Evolutionary conservation across 2,888 invertebrate genomes (phyloP).

Genomic region (Ochlodes sylvanus): DNA sequence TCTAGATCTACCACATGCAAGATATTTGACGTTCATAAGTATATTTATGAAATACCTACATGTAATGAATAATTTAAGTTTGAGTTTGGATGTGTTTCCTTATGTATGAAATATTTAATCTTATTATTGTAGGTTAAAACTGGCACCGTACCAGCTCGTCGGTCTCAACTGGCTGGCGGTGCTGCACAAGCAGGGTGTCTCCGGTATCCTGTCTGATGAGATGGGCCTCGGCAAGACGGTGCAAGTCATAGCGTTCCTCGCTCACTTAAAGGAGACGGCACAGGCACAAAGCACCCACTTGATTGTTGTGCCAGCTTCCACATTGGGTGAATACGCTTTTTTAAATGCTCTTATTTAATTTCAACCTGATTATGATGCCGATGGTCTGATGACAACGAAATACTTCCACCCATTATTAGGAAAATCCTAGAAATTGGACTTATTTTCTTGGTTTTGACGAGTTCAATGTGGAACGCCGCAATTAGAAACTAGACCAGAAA

Average conservation of each 20-base stretch:
- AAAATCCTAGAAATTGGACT: too few species aligned
- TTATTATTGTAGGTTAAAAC: constrained; percentile 83
- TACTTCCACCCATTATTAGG: too few species aligned
- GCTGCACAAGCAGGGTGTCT: constrained; percentile 94
- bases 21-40: too few species aligned
- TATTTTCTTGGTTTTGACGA: too few species aligned
- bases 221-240: constrained; percentile 98
- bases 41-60: too few species aligned
- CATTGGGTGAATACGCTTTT: constrained; percentile 86
- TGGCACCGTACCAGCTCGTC: constrained; percentile 94
- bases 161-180: constrained; percentile 97
- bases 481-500: too few species aligned
- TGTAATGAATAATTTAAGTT: too few species aligned
- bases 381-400: too few species aligned
- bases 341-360: background rate
- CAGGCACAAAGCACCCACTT: constrained; percentile 92
- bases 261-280: constrained; percentile 93
- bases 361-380: too few species aligned
- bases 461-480: too few species aligned
- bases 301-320: constrained; percentile 98
- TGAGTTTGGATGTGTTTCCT: too few species aligned
- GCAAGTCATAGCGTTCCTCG: constrained; percentile 96
- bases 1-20: too few species aligned
- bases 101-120: background rate
- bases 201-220: constrained; percentile 98